Evolutionary conservation across 2,888 invertebrate genomes (phyloP).

Genomic region (Netelia virgata): DNA sequence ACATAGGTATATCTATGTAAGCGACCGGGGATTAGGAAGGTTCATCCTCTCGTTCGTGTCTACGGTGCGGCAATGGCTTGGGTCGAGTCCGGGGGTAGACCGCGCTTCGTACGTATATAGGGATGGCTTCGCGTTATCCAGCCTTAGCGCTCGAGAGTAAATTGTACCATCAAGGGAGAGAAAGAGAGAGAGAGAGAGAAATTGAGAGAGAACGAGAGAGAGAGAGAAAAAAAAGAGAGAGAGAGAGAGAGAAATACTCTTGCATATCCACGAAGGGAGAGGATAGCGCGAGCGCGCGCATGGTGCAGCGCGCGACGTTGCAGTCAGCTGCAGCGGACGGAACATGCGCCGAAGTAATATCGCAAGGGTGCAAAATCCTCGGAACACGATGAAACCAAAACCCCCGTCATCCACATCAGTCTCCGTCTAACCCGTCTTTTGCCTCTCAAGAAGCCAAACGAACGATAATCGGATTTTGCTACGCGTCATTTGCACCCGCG

Average conservation of each 20-base stretch:
- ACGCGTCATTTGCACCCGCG: constrained; percentile 2
- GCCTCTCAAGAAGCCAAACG: constrained; percentile 19
- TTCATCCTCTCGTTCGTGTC: constrained; percentile 50
- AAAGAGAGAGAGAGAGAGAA: no score
- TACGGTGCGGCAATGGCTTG: constrained; percentile 18
- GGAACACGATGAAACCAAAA: constrained; percentile 29
- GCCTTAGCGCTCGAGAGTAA: constrained; percentile 10
- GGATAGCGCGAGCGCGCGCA: constrained; percentile 28
- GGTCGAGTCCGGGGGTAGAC: constrained; percentile 25
- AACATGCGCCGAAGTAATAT: constrained; percentile 63
- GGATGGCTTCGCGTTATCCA: constrained; percentile 11
- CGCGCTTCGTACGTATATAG: constrained; percentile 7
- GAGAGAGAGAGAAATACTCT: not conserved
- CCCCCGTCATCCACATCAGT: not conserved
- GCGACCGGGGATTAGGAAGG: constrained; percentile 13
- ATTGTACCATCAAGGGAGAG: constrained; percentile 3
- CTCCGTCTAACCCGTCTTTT: not conserved
- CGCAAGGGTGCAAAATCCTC: constrained; percentile 48
- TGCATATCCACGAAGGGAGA: constrained; percentile 2
- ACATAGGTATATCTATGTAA: constrained; percentile 4
- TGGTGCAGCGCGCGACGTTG: constrained; percentile 57
- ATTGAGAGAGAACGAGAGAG: no score
- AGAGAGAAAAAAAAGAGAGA: no score
- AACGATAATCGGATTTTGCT: not conserved
- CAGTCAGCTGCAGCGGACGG: constrained; percentile 65